Conservation (phyloP, 2,797 vertebrate species). For the Galagoides demidoff region DNA sequence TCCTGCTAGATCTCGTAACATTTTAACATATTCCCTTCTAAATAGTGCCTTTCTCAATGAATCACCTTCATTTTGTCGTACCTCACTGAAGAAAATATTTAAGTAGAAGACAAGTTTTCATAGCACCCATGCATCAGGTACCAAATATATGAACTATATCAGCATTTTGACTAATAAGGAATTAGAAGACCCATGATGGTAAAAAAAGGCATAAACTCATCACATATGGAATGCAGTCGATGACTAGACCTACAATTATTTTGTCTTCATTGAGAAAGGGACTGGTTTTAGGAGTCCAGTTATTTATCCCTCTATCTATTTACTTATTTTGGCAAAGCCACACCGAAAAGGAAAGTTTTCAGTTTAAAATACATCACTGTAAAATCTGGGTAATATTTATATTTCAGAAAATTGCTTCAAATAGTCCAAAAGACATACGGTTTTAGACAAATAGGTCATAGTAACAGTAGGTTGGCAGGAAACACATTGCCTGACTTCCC, state of each 20-base stretch:
- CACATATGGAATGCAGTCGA: not conserved
- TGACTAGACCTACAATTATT: not conserved
- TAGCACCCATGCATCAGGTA: not conserved
- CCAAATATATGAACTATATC: not conserved
- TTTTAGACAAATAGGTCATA: not conserved
- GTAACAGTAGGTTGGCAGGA: not conserved
- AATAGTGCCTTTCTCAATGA: conserved; percentile 8
- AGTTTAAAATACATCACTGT: not conserved
- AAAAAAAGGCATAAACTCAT: not conserved
- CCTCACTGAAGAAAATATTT: conserved; percentile 42
- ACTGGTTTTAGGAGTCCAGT: not conserved
- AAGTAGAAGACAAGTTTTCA: conserved; percentile 36
- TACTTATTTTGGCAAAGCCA: not conserved
- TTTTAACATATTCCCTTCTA: conserved; percentile 23
- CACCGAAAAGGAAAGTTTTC: not conserved
- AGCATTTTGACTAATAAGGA: conserved; percentile 31
- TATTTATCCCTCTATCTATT: not conserved
- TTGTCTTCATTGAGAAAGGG: not conserved
- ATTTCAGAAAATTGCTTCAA: not conserved
- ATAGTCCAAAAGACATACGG: not conserved
- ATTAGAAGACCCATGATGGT: not conserved
- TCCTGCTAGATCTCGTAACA: conserved; percentile 4
- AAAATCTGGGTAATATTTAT: not conserved
- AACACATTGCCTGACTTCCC: not conserved
- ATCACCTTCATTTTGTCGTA: conserved; percentile 51